These are phyloP conservation scores for Margarornis squamiger DNA, from an alignment of 2,797 vertebrate species.

Conservation along the genomic window DNA sequence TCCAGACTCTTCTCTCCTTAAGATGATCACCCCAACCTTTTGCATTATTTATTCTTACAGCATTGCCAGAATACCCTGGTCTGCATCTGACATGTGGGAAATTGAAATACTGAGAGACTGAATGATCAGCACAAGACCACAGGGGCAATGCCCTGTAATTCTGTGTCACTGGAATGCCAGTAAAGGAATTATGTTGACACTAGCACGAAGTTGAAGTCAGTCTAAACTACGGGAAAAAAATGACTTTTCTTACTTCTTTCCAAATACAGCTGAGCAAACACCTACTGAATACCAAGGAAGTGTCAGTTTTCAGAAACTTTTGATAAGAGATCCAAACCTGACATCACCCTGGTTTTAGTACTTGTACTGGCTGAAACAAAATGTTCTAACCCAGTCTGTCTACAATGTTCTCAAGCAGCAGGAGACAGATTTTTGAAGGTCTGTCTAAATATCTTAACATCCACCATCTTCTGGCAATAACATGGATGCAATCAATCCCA, in stretches of 20 bases:
- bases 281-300: neutral
- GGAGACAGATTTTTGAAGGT: neutral
- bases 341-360: neutral
- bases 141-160: neutral
- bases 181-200: neutral
- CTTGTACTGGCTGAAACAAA: neutral
- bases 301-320: neutral
- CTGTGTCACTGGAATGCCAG: neutral
- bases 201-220: neutral
- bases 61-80: neutral
- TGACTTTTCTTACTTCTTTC: neutral
- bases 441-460: neutral
- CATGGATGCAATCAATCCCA: neutral
- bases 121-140: neutral
- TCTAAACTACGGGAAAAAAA: neutral
- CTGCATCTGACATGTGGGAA: neutral
- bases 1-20: neutral
- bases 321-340: neutral
- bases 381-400: neutral
- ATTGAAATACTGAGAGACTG: neutral
- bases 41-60: neutral
- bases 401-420: neutral
- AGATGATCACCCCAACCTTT: neutral
- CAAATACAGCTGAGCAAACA: slow-evolving; percentile 26
- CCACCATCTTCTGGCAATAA: neutral